A percentile compares a stretch with the other conserved stretches of the same genome.
Evolutionary conservation across 2,888 invertebrate species (phyloP).

Genomic region (Beris chalybata): DNA sequence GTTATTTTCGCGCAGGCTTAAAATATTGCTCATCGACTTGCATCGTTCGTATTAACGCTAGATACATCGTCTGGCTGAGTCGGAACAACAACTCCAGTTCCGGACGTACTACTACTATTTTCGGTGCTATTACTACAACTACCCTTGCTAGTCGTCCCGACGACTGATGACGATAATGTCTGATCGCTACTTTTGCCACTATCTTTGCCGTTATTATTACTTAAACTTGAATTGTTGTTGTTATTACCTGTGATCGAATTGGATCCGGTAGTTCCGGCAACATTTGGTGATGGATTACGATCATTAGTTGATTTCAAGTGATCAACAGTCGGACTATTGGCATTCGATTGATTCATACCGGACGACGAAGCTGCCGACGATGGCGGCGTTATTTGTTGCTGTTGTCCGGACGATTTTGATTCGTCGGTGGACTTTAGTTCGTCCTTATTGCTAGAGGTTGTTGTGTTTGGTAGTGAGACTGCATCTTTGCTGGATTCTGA

Average conservation of each 20-base stretch:
- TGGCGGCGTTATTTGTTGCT: slow-evolving; percentile 15
- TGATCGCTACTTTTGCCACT: background rate
- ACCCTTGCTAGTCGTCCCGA: background rate
- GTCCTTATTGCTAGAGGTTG: slow-evolving; percentile 18
- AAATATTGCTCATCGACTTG: slow-evolving; percentile 31
- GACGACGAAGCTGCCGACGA: slow-evolving; percentile 17
- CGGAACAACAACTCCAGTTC: slow-evolving; percentile 13
- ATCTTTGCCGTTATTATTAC: slow-evolving; percentile 11
- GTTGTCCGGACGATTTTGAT: background rate
- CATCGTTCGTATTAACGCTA: slow-evolving; percentile 34
- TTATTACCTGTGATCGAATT: slow-evolving; percentile 35
- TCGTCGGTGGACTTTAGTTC: slow-evolving; percentile 30
- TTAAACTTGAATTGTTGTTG: slow-evolving; percentile 28
- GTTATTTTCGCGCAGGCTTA: too few relatives aligned
- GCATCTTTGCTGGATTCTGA: slow-evolving; percentile 45
- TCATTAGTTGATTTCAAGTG: slow-evolving; percentile 16
- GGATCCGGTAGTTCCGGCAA: slow-evolving; percentile 16
- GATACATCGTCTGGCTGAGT: slow-evolving; percentile 31
- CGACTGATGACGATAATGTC: background rate
- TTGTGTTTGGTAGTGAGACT: slow-evolving; percentile 10
- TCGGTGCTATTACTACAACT: background rate
- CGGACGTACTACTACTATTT: slow-evolving; percentile 19
- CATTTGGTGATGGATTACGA: slow-evolving; percentile 5
- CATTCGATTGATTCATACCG: slow-evolving; percentile 1
- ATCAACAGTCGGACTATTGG: slow-evolving; percentile 21